Percentiles rank a stretch among this genome's conserved stretches.
Evolutionary conservation across 2,113 vertebrate genomes (phyloP).

Genomic region (Drymodes brunneopygia): DNA sequence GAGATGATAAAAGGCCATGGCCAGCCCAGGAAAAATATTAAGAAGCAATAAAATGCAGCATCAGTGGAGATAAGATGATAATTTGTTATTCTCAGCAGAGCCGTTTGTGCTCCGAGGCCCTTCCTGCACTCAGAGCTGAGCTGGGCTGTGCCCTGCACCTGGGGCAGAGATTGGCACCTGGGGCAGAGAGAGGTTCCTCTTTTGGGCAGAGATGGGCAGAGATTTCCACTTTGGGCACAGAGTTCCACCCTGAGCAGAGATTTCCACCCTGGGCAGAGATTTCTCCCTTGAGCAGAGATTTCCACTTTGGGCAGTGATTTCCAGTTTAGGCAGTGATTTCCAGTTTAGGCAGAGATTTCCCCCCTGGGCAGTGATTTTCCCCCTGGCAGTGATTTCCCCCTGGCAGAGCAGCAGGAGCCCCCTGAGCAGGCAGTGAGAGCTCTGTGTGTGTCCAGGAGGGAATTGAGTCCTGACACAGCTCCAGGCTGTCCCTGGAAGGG

Average conservation of each 20-base stretch:
- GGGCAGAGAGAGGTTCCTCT: too few relatives aligned
- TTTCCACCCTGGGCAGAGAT: neutral
- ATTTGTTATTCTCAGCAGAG: constrained; percentile 42
- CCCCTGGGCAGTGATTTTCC: neutral
- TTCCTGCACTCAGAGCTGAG: neutral
- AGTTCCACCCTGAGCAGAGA: too few relatives aligned
- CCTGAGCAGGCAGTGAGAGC: neutral
- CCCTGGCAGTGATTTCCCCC: neutral
- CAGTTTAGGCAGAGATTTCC: neutral
- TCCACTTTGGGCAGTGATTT: neutral
- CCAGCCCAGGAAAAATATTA: constrained; percentile 22
- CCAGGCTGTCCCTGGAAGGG: neutral
- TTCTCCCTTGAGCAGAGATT: neutral
- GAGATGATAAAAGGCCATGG: constrained; percentile 13
- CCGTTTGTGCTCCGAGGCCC: neutral
- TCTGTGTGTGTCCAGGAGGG: too few relatives aligned
- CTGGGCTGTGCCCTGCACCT: neutral
- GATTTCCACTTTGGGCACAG: too few relatives aligned
- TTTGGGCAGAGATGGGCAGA: neutral
- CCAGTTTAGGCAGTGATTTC: neutral
- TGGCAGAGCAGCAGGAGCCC: neutral
- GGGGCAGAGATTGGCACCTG: neutral
- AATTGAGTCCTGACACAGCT: neutral
- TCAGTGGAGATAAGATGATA: constrained; percentile 35
- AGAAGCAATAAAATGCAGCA: constrained; percentile 52